These are phyloP conservation scores for Beroe ovata DNA, from an alignment of 37 sponge, comb jelly and placozoan species.

Conservation along the genomic window DNA sequence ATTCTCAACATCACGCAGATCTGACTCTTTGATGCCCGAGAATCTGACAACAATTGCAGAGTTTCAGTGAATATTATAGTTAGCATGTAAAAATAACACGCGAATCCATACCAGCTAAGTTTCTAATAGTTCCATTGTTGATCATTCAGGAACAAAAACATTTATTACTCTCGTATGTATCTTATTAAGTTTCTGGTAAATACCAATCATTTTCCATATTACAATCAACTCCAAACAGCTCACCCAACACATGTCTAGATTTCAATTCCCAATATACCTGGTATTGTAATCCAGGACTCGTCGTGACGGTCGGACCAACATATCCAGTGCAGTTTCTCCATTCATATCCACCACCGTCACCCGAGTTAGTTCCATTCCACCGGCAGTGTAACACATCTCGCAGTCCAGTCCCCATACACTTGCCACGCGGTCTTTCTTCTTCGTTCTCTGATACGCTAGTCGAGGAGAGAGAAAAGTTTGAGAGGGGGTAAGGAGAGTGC, in stretches of 20 bases:
- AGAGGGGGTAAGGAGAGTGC: no score
- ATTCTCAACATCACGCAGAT: constrained; percentile 10
- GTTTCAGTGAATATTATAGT: no score
- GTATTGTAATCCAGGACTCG: constrained; percentile 55
- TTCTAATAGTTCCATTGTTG: no score
- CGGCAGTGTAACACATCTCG: constrained; percentile 64
- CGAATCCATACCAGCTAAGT: no score
- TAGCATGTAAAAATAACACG: no score
- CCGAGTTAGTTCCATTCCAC: constrained; percentile 39
- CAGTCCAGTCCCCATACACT: constrained; percentile 52
- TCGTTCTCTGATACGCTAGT: constrained; percentile 11
- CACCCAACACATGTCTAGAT: no score
- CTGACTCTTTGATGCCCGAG: constrained; percentile 12
- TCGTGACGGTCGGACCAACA: constrained; percentile 16
- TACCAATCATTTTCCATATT: no score
- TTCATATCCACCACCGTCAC: constrained; percentile 35
- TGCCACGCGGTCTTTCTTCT: background rate
- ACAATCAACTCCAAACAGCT: no score
- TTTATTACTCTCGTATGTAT: no score
- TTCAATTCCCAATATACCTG: constrained; percentile 21
- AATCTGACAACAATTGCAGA: no score
- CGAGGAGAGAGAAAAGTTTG: background rate
- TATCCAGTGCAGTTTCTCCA: constrained; percentile 34
- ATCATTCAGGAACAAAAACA: no score
- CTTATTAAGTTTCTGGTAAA: no score